phyloP scores from a whole-genome alignment of 2,797 vertebrate genomes.

The Garrulus glandarius region DNA sequence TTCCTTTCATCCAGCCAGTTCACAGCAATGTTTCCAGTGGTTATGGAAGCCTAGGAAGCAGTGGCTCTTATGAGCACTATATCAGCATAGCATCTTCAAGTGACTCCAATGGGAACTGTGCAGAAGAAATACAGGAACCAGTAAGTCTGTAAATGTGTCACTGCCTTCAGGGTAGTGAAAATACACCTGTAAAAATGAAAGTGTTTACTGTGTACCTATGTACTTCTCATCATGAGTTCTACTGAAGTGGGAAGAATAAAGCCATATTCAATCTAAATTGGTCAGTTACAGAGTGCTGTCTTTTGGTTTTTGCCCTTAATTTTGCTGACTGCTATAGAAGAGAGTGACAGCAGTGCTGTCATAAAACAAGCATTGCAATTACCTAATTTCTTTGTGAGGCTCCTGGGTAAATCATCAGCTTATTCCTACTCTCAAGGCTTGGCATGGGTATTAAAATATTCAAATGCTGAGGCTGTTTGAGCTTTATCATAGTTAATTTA shows the following conservation, averaged over 20 bases:
- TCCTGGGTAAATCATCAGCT: not conserved
- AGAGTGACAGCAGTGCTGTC: not conserved
- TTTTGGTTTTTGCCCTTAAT: not conserved
- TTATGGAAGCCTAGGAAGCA: conserved; percentile 87
- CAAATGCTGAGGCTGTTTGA: not conserved
- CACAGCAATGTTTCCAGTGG: conserved; percentile 86
- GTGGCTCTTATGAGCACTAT: conserved; percentile 86
- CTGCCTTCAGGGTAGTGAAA: not conserved
- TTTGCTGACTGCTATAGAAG: not conserved
- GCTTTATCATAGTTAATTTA: not conserved
- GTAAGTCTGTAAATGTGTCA: conserved; percentile 62
- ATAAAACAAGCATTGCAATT: not conserved
- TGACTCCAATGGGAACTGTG: conserved; percentile 84
- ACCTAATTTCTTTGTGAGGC: not conserved
- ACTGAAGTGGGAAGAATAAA: not conserved
- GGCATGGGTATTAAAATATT: not conserved
- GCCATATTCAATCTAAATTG: not conserved
- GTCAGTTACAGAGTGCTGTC: not conserved
- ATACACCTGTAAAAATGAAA: not conserved
- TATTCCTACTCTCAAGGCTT: not conserved
- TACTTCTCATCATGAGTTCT: not conserved
- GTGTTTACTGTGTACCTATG: not conserved
- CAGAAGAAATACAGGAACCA: conserved; percentile 82
- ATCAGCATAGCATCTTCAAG: conserved; percentile 86
- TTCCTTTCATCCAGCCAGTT: conserved; percentile 75